Base-by-base conservation (phyloP, 1,140 invertebrate genomes). In the Pissodes strobi region DNA sequence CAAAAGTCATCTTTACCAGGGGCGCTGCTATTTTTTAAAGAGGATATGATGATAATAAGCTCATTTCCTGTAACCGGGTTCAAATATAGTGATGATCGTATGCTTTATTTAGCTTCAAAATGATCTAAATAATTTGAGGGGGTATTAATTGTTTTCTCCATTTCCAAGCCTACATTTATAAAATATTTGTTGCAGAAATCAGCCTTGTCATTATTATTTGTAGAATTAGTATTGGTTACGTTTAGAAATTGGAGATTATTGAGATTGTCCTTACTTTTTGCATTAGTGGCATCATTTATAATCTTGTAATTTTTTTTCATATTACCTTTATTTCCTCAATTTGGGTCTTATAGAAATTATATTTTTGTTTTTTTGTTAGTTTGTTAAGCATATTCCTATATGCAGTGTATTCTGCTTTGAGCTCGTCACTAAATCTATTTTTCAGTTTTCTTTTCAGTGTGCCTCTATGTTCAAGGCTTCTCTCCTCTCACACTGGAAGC, bases 11-110 rank as follows among this genome's bases (percentile, higher is more conserved):
- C 39, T n/a, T n/a, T n/a, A n/a, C n/a, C n/a, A n/a, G n/a, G n/a
- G n/a, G n/a, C n/a, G n/a, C n/a, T n/a, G n/a, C 15, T 43, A 13
- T 43, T 43, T 43, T 43, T 43, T 43, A 43, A 43, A n/a, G 15
- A 12, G 5, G 39, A 43, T 5, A 43, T 10, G 15, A 6, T 5
- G 6, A 6, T 43, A 12, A 43, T 43, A 12, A 43, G 15, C 13
- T 43, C 39, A 43, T 43, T 43, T 43, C 13, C 15, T 43, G 39
- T 43, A 12, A 43, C 15, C 4, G 39, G 15, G 13, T 9, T 43
- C 15, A 43, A 43, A 17, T 43, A 43, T 9, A 43, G 5, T 12
- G 39, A 43, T 12, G 9, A 12, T 43, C 5, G 9, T 43, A 43
- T 43, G 13, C 5, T 9, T 17, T 43, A 5, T 9, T n/a, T 43